These are phyloP conservation scores for Tachina lurida DNA, from an alignment of 2,888 invertebrate species.

Conservation along the genomic window DNA sequence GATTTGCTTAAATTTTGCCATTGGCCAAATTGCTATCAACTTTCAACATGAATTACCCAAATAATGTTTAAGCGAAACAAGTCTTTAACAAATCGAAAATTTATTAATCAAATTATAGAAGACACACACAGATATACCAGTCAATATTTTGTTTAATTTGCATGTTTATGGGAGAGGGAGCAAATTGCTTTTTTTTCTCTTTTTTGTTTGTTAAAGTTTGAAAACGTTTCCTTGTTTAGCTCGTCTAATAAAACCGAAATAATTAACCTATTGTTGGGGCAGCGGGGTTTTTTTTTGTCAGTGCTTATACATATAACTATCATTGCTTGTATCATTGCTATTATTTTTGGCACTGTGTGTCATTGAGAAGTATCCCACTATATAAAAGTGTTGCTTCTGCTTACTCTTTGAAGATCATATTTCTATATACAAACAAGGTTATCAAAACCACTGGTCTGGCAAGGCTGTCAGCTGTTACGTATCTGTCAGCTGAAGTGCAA, in stretches of 20 bases:
- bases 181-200: not conserved
- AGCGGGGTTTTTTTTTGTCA: not conserved
- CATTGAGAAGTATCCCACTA: too few relatives aligned
- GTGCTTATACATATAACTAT: too few relatives aligned
- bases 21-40: constrained; percentile 71
- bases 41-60: constrained; percentile 71
- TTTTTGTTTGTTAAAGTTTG: not conserved
- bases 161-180: not conserved
- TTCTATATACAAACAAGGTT: too few relatives aligned
- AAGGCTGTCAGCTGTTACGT: too few relatives aligned
- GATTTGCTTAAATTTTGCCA: constrained; percentile 60
- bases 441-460: too few relatives aligned
- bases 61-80: constrained; percentile 57
- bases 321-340: too few relatives aligned
- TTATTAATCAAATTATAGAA: constrained; percentile 66
- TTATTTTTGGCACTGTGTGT: too few relatives aligned
- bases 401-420: too few relatives aligned
- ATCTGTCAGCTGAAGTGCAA: too few relatives aligned
- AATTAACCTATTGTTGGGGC: constrained; percentile 42
- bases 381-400: too few relatives aligned
- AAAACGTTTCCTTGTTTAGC: constrained; percentile 67
- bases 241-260: constrained; percentile 12
- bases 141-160: constrained; percentile 37
- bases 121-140: not conserved
- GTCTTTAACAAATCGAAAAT: constrained; percentile 62